Base-by-base conservation (phyloP, 2,113 vertebrate genomes). In the Coryphaenoides rupestris region DNA sequence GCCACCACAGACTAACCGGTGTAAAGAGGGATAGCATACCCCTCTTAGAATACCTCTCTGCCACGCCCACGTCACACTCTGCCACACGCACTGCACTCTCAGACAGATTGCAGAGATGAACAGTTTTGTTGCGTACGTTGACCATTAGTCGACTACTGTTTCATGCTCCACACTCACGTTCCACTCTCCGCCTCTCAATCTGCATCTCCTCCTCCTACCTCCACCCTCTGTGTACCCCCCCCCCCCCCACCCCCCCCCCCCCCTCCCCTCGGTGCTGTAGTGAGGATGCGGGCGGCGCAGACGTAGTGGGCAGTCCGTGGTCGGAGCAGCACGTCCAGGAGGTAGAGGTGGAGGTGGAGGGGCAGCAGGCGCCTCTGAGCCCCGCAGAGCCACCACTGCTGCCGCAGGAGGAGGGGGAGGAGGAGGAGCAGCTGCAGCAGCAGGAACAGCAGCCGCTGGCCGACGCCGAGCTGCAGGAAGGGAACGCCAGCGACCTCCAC, bases 251-350 rank as follows among this genome's bases (percentile, higher is more conserved):
- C 58, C 33, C 65, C 14, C 58, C 19, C 49, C 4, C 52, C 16
- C 6, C 56, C 47, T 21, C 19, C 50, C 67, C 62, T 72, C 19
- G 84, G n/a, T 75, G 22, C 68, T 28, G 3, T 46, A 90, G 87
- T 61, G 74, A 65, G 69, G 71, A 75, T 13, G 82, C 85, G 64
- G 74, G 77, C 59, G 79, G 55, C 12, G 82, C 85, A 63, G 74
- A 78, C 59, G 79, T 54, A 53, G 15, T 53, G 65, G 85, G 89
- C 56, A 77, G 85, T 60, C 66, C 67, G 66, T 69, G 6, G 23
- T 57, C 57, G 6, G 77, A 79, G 19, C 76, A 77, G 68, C 33
- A 40, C 78, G 21, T 24, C 70, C 71, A 53, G 83, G 33, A 40
- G 33, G 33, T 9, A 12, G 33, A 40, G 33, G 75, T 68, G 83